These are phyloP conservation scores for Pedicia rivosa DNA, from an alignment of 2,888 invertebrate species.

Conservation along the genomic window DNA sequence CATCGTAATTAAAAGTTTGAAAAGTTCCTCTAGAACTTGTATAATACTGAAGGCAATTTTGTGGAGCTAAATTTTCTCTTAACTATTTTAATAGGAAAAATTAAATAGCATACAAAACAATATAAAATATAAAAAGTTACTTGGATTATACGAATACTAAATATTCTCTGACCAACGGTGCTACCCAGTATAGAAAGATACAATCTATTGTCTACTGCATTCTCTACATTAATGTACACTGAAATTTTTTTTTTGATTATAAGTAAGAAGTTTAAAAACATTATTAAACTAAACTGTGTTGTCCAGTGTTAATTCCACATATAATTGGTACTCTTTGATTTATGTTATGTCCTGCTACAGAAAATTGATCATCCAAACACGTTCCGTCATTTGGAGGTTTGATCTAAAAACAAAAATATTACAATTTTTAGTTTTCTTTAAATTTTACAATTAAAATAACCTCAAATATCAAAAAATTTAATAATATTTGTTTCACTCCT, in stretches of 20 bases:
- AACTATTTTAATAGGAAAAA: slow-evolving; percentile 40
- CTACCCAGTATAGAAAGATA: slow-evolving; percentile 46
- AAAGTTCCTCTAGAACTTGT: slow-evolving; percentile 40
- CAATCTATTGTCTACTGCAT: slow-evolving; percentile 40
- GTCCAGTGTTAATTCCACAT: slow-evolving; percentile 62
- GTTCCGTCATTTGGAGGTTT: slow-evolving; percentile 49
- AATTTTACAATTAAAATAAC: slow-evolving; percentile 26
- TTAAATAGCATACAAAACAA: slow-evolving; percentile 5
- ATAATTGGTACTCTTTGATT: slow-evolving; percentile 52
- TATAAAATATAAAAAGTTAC: slow-evolving; percentile 24
- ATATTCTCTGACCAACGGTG: slow-evolving; percentile 37
- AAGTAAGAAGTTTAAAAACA: background rate
- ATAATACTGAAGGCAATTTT: slow-evolving; percentile 50
- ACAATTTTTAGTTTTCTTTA: background rate
- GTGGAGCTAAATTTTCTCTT: slow-evolving; percentile 32
- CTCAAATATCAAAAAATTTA: slow-evolving; percentile 55
- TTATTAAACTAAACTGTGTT: slow-evolving; percentile 41
- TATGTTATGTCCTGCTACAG: slow-evolving; percentile 51
- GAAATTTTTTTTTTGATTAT: slow-evolving; percentile 16
- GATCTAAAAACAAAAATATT: slow-evolving; percentile 32
- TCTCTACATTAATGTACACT: slow-evolving; percentile 59
- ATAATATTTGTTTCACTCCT: slow-evolving; percentile 46
- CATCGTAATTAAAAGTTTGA: slow-evolving; percentile 56
- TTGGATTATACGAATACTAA: slow-evolving; percentile 46
- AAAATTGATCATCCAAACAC: slow-evolving; percentile 51